Evolutionary conservation across 1,140 invertebrate genomes (phyloP), one percentile per base, ranked within the genome.

Genomic region (Choristoneura fumiferana): DNA sequence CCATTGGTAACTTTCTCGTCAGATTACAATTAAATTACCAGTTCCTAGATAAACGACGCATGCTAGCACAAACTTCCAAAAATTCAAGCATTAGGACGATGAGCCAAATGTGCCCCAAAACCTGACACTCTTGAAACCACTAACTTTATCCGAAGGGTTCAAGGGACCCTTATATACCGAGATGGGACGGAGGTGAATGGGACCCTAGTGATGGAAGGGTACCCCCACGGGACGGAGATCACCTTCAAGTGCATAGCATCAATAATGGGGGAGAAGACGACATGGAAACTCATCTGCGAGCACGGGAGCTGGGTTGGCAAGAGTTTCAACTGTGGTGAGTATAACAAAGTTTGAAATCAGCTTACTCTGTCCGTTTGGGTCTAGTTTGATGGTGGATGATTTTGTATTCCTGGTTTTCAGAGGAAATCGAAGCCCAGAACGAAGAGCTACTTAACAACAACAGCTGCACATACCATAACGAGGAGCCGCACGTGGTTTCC

Each of bases 271-370:
- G 94, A 95, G 79, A 94, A 94, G 69, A 94, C 92, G 1, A 95
- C 94, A 0, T 96, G 95, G 95, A 93, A 94, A 61, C 94, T 96
- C 54, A 92, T 95, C 14, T 97, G 95, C 71, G 94, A 96, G 75
- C 92, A 96, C 70, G 95, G 95, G 0, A 92, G 91, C 58, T 97
- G 95, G 95, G 92, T 95, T 52, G 95, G 95, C 13, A 90, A 93
- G 65, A 93, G 95, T 38, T 91, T 95, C 35, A 93, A 92, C 73
- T 96, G 95, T 60, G 80, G 84, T 87, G 69, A 82, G 81, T 74
- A n/a, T n/a, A n/a, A n/a, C n/a, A n/a, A n/a, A n/a, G n/a, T n/a
- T n/a, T n/a, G n/a, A n/a, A n/a, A n/a, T n/a, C n/a, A n/a, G n/a
- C n/a, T n/a, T n/a, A n/a, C 22, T 29, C 2, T 3, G 22, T 29